phyloP scores from a whole-genome alignment of 64 coral and sea anemone genomes.

The Anthopleura sola region DNA sequence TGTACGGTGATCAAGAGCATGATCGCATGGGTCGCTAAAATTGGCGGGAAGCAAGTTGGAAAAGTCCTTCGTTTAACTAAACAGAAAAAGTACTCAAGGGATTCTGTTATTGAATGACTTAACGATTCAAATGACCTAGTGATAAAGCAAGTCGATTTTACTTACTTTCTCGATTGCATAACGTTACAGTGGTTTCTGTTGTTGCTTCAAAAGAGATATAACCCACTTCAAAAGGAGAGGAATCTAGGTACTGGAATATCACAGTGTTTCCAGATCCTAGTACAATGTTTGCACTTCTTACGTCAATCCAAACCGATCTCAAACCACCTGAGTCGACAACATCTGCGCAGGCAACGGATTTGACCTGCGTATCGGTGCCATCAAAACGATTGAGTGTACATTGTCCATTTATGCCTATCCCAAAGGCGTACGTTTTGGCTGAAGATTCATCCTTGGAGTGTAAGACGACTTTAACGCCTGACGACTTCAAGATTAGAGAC shows the following conservation, averaged over 20 bases:
- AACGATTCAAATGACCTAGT: too few relatives aligned
- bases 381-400: background rate
- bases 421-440: background rate
- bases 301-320: slow-evolving; percentile 66
- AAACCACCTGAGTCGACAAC: background rate
- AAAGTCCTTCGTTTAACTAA: too few relatives aligned
- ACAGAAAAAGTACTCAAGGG: too few relatives aligned
- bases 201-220: slow-evolving; percentile 58
- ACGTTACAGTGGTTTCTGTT: background rate
- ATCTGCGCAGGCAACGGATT: background rate
- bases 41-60: too few relatives aligned
- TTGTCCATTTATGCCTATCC: background rate
- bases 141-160: background rate
- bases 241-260: slow-evolving; percentile 48
- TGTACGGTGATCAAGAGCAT: too few relatives aligned
- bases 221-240: slow-evolving; percentile 34
- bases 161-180: slow-evolving; percentile 51
- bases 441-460: background rate
- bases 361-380: background rate
- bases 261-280: slow-evolving; percentile 62
- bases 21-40: too few relatives aligned
- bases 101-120: too few relatives aligned
- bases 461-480: background rate
- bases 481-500: background rate
- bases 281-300: slow-evolving; percentile 68